Conservation (phyloP, 2,113 vertebrate species). For the Craseonycteris thonglongyai region DNA sequence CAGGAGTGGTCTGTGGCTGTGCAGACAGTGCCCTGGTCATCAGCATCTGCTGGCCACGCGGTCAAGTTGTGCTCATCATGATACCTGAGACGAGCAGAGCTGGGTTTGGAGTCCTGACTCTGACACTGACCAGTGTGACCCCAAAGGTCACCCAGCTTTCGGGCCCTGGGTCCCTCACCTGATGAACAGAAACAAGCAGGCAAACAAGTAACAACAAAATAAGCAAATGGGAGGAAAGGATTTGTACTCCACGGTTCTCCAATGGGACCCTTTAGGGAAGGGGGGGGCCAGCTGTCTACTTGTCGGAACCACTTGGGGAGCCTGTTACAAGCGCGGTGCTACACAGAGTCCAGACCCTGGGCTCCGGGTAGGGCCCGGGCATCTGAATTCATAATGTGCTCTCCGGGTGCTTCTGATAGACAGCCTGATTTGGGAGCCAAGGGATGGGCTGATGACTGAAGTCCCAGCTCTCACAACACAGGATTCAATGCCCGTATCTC, state of each 20-base stretch:
- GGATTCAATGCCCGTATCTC: neutral
- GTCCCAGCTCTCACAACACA: neutral
- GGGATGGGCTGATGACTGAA: neutral
- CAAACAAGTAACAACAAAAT: neutral
- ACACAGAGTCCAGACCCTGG: neutral
- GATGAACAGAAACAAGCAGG: neutral
- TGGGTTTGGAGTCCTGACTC: neutral
- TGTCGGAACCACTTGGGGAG: neutral
- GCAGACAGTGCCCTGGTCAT: neutral
- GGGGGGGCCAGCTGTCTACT: no score
- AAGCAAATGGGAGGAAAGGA: neutral
- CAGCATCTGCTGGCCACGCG: neutral
- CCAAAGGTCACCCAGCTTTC: no score
- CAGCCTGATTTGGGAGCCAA: neutral
- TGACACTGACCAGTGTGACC: neutral
- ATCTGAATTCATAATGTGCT: neutral
- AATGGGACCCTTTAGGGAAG: neutral
- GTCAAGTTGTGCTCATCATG: rapidly evolving
- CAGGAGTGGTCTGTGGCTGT: neutral
- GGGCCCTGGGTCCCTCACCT: neutral
- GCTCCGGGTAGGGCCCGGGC: neutral
- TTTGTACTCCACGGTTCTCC: neutral
- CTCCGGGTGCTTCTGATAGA: neutral
- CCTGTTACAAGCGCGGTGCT: neutral
- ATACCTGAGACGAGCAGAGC: no score